Conservation (phyloP, 1,140 invertebrate species). For the Drosophila sp. region DNA sequence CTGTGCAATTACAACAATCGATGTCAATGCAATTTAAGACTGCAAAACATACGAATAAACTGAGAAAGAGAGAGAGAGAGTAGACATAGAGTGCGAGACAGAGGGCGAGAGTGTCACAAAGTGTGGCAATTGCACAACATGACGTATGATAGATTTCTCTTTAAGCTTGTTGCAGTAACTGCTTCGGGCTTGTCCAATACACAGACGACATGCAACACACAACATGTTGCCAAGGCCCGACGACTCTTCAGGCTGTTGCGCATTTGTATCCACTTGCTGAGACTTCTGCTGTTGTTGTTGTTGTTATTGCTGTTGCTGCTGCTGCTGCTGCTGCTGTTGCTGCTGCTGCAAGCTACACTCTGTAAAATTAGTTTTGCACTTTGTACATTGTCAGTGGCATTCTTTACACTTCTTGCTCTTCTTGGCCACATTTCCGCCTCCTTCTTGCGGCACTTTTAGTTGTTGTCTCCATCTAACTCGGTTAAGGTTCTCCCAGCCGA, state of each 20-base stretch:
- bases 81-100: background rate
- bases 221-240: constrained; percentile 58
- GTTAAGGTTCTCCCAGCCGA: constrained; percentile 38
- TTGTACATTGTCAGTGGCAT: constrained; percentile 83
- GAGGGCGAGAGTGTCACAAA: constrained; percentile 5
- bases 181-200: constrained; percentile 12
- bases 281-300: constrained; percentile 26
- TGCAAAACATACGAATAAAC: background rate
- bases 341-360: constrained; percentile 64
- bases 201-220: constrained; percentile 36
- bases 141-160: constrained; percentile 73
- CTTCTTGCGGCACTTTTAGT: constrained; percentile 10
- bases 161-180: constrained; percentile 42
- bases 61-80: constrained; percentile 1
- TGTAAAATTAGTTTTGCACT: constrained; percentile 83
- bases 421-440: constrained; percentile 34
- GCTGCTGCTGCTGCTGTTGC: constrained; percentile 28
- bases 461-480: constrained; percentile 39
- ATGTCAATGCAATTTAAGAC: background rate
- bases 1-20: background rate
- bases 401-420: constrained; percentile 77
- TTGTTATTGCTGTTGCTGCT: constrained; percentile 16
- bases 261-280: constrained; percentile 41
- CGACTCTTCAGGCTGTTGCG: constrained; percentile 48
- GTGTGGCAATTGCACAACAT: constrained; percentile 38